Evolutionary conservation across 2,797 vertebrate species (phyloP), one percentile per base, ranked within the genome.

Genomic region (Mormyrus hasselquistii): DNA sequence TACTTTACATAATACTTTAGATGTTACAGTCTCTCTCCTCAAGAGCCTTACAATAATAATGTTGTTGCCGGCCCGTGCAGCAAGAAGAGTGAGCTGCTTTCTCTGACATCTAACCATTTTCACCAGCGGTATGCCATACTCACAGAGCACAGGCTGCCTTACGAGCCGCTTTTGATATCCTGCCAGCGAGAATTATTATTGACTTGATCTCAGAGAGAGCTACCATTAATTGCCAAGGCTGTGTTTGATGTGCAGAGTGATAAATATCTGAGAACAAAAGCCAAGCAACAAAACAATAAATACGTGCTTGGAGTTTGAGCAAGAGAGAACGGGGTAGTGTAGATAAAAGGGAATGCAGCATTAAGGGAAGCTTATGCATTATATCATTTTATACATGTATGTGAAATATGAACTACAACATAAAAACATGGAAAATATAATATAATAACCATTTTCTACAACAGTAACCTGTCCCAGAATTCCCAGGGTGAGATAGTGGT

Each of bases 161-260:
- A 10, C 16, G 38, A 65, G 25, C 76, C 53, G 2, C 87, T 29
- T 69, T 47, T 88, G 73, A 83, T 88, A 52, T 9, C 53, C 76
- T 29, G 22, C 76, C 44, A 62, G 53, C 16, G 49, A 53, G 83
- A 50, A 65, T 85, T 90, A 88, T 69, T 88, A 88, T 84, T 83
- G 82, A 89, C 87, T 87, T 90, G 55, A 88, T 69, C 79, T 62
- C 25, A 85, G 47, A 69, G 87, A 85, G 86, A 88, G 89, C 47
- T 84, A 79, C 87, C 76, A 84, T 90, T 88, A 88, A 90, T 89
- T 89, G 53, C 89, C 65, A 57, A 87, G 50, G 86, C 41, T 50
- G 86, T 3, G 9, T 38, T 52, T 85, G 25, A 85, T 49, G n/a
- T 52, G 73, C 76, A 29, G 53, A 19, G 69, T 87, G 38, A 82